Conservation (phyloP, 1,140 invertebrate genomes). For the Aricia agestis region DNA sequence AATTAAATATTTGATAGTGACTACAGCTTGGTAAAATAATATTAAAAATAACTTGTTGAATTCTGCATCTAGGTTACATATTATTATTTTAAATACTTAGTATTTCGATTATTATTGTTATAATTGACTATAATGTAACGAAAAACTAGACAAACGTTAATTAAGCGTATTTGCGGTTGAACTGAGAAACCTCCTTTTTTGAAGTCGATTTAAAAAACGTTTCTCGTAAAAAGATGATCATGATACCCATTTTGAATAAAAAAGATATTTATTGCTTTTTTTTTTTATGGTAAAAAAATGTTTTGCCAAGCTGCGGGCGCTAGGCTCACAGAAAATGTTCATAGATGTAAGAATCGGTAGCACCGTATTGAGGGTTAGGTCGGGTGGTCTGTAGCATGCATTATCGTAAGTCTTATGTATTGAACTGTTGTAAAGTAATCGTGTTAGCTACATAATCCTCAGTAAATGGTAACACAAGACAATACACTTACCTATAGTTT, state of each 20-base stretch:
- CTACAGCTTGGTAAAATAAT: background rate
- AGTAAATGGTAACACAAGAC: slow-evolving; percentile 68
- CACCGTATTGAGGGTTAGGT: background rate
- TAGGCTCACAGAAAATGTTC: slow-evolving; percentile 10
- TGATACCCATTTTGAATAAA: too few relatives aligned
- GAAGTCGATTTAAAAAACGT: too few relatives aligned
- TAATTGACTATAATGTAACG: too few relatives aligned
- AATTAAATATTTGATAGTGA: background rate
- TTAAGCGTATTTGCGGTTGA: too few relatives aligned
- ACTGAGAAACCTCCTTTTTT: too few relatives aligned
- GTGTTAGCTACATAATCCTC: slow-evolving; percentile 51
- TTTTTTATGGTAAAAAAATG: background rate
- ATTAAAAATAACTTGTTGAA: too few relatives aligned
- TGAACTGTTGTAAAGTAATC: slow-evolving; percentile 30
- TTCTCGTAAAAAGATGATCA: too few relatives aligned
- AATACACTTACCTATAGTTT: slow-evolving; percentile 73
- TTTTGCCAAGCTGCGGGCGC: background rate
- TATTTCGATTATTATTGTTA: too few relatives aligned
- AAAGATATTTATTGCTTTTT: too few relatives aligned
- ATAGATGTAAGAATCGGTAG: slow-evolving; percentile 7
- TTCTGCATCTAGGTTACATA: too few relatives aligned
- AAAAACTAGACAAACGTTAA: too few relatives aligned
- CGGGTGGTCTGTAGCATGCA: slow-evolving; percentile 14
- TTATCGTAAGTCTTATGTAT: slow-evolving; percentile 21
- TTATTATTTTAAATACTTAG: too few relatives aligned